Percentiles rank a stretch among this genome's conserved stretches.
Evolutionary conservation across 2,888 invertebrate genomes (phyloP).

Genomic region (Idaea aversata): DNA sequence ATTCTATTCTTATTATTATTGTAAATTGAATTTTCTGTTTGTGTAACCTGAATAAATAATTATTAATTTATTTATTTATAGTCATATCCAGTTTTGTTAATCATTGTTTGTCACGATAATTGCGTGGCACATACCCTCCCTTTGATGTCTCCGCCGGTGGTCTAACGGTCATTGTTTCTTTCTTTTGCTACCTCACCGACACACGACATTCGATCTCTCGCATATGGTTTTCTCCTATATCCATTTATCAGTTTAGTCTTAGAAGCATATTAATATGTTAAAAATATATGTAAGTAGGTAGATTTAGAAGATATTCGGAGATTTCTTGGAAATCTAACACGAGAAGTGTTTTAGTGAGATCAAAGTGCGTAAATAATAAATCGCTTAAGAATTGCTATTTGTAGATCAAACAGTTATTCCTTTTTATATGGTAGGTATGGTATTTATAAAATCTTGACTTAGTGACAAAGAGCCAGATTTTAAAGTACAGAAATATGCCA

Average conservation of each 20-base stretch:
- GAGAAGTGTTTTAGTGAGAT: too few species aligned
- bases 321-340: not conserved
- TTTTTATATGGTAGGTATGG: too few species aligned
- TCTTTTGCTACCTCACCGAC: slow-evolving; percentile 52
- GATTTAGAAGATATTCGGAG: not conserved
- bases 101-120: slow-evolving; percentile 61
- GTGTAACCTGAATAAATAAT: too few species aligned
- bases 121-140: slow-evolving; percentile 53
- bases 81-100: slow-evolving; percentile 45
- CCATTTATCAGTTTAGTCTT: slow-evolving; percentile 40
- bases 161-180: slow-evolving; percentile 57
- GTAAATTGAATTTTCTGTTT: too few species aligned
- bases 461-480: too few species aligned
- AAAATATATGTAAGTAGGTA: not conserved
- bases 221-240: slow-evolving; percentile 60
- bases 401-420: too few species aligned
- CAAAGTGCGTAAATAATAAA: not conserved
- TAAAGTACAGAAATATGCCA: too few species aligned
- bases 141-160: slow-evolving; percentile 75
- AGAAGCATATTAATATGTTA: not conserved
- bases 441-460: too few species aligned
- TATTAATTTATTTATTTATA: too few species aligned
- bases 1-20: too few species aligned
- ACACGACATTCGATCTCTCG: slow-evolving; percentile 27
- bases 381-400: not conserved